These are phyloP conservation scores for Sceloporus tristichus DNA, from an alignment of 2,113 vertebrate species.

Conservation along the genomic window DNA sequence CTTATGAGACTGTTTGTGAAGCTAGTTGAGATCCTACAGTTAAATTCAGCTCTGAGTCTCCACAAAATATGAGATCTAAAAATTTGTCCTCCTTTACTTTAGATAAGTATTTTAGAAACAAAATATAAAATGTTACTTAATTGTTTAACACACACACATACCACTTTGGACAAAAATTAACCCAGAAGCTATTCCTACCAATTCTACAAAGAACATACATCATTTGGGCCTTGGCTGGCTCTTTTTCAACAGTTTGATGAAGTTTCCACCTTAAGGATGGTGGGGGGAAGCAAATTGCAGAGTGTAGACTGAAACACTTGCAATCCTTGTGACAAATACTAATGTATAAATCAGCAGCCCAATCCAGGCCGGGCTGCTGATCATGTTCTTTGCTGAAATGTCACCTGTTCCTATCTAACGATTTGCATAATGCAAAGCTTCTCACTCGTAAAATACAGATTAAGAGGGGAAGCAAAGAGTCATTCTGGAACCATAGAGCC, in stretches of 20 bases:
- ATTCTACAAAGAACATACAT: background rate
- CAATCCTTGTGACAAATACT: conserved; percentile 96
- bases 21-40: conserved; percentile 21
- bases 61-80: background rate
- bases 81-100: background rate
- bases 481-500: conserved; percentile 95
- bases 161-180: background rate
- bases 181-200: background rate
- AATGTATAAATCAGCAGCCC: conserved; percentile 98
- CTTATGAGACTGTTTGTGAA: background rate
- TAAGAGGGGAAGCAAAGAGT: conserved; percentile 95
- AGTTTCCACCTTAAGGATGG: conserved; percentile 88
- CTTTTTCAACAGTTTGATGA: conserved; percentile 61
- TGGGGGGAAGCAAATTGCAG: conserved; percentile 76
- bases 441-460: conserved; percentile 99
- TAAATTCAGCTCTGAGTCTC: background rate
- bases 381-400: conserved; percentile 98
- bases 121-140: background rate
- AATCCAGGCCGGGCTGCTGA: conserved; percentile 85
- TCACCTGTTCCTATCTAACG: conserved; percentile 99
- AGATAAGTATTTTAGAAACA: conserved; percentile 1
- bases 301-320: conserved; percentile 84
- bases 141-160: background rate
- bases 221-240: background rate
- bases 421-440: conserved; percentile 99